Evolutionary conservation across 2,797 vertebrate species (phyloP).

Genomic region (Pelodytes ibericus): DNA sequence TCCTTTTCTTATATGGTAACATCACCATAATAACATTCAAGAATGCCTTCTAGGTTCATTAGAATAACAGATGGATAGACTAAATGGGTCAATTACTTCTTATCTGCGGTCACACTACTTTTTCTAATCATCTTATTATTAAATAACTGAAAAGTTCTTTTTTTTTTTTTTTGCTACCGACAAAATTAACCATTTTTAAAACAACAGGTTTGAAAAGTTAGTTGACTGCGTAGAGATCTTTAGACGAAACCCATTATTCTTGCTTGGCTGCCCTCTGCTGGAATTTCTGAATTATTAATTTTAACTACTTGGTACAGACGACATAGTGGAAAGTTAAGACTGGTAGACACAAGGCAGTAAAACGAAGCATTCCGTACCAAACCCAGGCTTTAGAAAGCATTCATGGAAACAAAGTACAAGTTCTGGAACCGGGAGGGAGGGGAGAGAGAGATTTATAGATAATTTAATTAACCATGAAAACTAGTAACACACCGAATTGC

Average conservation of each 20-base stretch:
- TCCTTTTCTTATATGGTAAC: no score
- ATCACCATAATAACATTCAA: no score
- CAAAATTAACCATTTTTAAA: neutral
- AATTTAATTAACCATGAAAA: conserved; percentile 61
- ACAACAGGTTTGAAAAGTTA: conserved; percentile 17
- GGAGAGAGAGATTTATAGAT: conserved; percentile 52
- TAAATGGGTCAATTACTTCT: no score
- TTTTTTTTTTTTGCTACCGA: neutral
- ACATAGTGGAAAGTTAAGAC: conserved; percentile 33
- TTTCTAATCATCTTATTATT: no score
- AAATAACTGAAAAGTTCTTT: neutral
- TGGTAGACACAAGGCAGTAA: conserved; percentile 39
- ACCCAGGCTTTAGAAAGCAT: conserved; percentile 50
- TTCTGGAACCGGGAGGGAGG: conserved; percentile 57
- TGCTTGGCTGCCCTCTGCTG: conserved; percentile 82
- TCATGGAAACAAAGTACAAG: conserved; percentile 44
- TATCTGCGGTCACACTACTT: no score
- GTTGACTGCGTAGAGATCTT: conserved; percentile 44
- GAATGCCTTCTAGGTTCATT: no score
- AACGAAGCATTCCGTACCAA: conserved; percentile 40
- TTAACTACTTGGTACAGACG: conserved; percentile 53
- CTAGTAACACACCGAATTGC: conserved; percentile 45
- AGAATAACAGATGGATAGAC: no score
- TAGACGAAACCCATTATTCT: conserved; percentile 72
- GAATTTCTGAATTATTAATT: conserved; percentile 66